Evolutionary conservation across 2,797 vertebrate genomes (phyloP), one percentile per base, ranked within the genome.

Genomic region (Antennarius maculatus): DNA sequence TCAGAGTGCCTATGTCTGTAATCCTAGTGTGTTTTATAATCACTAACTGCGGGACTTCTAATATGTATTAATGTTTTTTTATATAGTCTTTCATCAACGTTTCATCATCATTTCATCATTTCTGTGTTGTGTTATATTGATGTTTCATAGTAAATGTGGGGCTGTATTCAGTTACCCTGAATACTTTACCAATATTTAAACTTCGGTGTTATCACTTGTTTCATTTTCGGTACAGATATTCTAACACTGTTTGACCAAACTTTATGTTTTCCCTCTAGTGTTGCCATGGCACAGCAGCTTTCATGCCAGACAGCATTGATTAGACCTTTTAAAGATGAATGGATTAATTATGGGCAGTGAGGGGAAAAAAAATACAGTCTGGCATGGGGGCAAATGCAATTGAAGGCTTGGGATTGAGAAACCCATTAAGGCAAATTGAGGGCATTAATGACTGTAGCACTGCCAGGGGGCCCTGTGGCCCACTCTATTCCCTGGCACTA

Each of bases 371-470:
- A 90, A 86, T 88, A 84, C 80, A 84, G 88, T 89, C 70, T 83
- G 85, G 86, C 83, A 50, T 81, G 69, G 81, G 86, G 87, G 77
- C 69, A 81, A 73, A 89, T 86, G 83, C 81, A 85, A 82, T 69
- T 57, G 86, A 84, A 84, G 79, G 73, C 80, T 80, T 39, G 69
- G 82, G 90, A 89, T 82, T 86, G 88, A 88, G 91, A 91, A 92
- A 92, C 80, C 91, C 89, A 92, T 94, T 94, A 93, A 88, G 91
- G 88, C 89, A 92, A 92, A 94, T 93, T 92, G 92, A 94, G 91
- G 90, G 83, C 90, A 90, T 93, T 94, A 92, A 95, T 93, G 93
- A 93, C 90, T 93, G 90, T 87, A 88, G 74, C 77, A 60, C 86
- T 86, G 91, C 90, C 88, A 86, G 78, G 69, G 80, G 85, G 84